A percentile compares a stretch with the other conserved stretches of the same genome.
phyloP scores from a whole-genome alignment of 2,113 vertebrate species.

The Mastomys coucha region DNA sequence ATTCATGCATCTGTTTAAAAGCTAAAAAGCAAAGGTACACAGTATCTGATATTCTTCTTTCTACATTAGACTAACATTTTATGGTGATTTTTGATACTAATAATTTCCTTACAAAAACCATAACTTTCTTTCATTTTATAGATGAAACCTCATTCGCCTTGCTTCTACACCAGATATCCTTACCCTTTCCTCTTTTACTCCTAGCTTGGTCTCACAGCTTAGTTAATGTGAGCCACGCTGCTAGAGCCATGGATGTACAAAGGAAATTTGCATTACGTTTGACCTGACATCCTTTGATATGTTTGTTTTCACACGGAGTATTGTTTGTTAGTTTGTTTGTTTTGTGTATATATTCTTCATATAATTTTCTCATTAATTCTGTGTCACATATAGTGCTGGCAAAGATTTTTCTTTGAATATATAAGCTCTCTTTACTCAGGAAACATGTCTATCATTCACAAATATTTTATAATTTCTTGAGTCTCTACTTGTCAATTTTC shows the following conservation, averaged over 20 bases:
- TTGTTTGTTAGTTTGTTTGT: not conserved
- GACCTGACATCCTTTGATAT: not conserved
- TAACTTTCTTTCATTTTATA: not conserved
- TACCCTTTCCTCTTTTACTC: not conserved
- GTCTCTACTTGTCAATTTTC: not conserved
- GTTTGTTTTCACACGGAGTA: not conserved
- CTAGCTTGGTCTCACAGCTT: not conserved
- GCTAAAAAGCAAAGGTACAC: not conserved
- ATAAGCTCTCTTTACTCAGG: not conserved
- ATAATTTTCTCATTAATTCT: not conserved
- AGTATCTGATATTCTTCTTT: not conserved
- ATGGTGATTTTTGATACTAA: not conserved
- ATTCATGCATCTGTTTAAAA: not conserved
- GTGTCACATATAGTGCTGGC: not conserved
- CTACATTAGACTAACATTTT: not conserved
- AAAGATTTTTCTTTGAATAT: not conserved
- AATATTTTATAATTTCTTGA: not conserved
- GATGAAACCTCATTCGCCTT: too few relatives aligned
- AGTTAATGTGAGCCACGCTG: not conserved
- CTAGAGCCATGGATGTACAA: too few relatives aligned
- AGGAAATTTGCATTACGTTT: not conserved
- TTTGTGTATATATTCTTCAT: not conserved
- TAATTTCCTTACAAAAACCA: not conserved
- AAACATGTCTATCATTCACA: not conserved
- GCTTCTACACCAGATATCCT: not conserved